These are phyloP conservation scores for Nycticebus coucang DNA, from an alignment of 2,113 vertebrate genomes.

Conservation along the genomic window DNA sequence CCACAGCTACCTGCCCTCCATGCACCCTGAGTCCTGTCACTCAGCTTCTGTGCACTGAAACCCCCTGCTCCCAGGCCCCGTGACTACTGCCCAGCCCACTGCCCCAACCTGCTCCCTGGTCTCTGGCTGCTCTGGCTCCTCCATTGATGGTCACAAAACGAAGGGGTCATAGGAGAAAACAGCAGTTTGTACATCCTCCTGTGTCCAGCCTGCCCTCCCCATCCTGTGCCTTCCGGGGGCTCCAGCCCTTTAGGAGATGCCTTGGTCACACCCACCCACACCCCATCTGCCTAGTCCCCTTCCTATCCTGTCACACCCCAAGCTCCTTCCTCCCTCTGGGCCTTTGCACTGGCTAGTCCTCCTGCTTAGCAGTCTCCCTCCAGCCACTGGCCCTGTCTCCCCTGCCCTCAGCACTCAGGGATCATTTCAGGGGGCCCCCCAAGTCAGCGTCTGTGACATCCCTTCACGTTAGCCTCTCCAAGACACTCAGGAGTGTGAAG, in stretches of 20 bases:
- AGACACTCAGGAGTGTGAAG: no score
- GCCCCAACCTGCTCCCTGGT: no score
- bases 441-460: no score
- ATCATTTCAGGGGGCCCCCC: no score
- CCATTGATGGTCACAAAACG: no score
- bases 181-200: neutral
- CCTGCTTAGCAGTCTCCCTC: neutral
- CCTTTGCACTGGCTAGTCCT: neutral
- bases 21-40: neutral
- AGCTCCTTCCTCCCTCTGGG: neutral
- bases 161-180: neutral
- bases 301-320: neutral
- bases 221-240: no score
- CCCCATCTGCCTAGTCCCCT: no score
- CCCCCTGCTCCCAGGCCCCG: neutral
- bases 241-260: neutral
- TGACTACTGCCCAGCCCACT: neutral
- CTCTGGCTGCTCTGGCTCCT: neutral
- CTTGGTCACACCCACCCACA: no score
- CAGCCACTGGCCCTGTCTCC: neutral
- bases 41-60: no score
- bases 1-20: neutral
- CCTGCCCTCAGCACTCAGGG: fast-evolving
- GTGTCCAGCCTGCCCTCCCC: neutral
- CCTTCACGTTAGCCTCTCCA: neutral